phyloP scores from a whole-genome alignment of 1,140 invertebrate species.

The Scylla paramamosain region DNA sequence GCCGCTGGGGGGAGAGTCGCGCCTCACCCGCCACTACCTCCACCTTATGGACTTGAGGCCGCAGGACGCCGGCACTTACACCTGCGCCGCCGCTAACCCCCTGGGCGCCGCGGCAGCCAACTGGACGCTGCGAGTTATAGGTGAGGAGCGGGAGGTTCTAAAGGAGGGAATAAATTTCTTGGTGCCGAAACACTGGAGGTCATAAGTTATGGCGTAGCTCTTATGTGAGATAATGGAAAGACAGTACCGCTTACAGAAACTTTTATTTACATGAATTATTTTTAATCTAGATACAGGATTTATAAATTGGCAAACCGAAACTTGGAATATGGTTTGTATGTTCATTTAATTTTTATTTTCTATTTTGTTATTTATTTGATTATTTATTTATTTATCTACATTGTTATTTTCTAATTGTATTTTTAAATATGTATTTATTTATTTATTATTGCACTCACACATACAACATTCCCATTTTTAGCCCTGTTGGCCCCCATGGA shows the following conservation, averaged over 20 bases:
- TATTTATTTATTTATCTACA: neutral
- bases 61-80: conserved; percentile 86
- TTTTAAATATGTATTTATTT: neutral
- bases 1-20: conserved; percentile 56
- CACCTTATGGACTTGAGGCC: conserved; percentile 81
- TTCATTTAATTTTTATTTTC: too few species aligned
- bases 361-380: neutral
- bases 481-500: too few species aligned
- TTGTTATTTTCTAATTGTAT: neutral
- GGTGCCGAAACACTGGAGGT: too few species aligned
- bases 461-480: too few species aligned
- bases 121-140: conserved; percentile 66
- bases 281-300: too few species aligned
- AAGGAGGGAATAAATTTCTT: too few species aligned
- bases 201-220: too few species aligned
- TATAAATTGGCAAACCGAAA: too few species aligned
- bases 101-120: conserved; percentile 84
- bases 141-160: neutral
- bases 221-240: too few species aligned
- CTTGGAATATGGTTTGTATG: too few species aligned
- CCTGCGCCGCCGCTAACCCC: conserved; percentile 87
- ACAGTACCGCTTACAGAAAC: too few species aligned
- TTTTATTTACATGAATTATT: too few species aligned
- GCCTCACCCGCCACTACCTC: conserved; percentile 58
- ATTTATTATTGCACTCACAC: neutral